Conservation (phyloP, 2,113 vertebrate genomes). For the Myotis lucifugus region DNA sequence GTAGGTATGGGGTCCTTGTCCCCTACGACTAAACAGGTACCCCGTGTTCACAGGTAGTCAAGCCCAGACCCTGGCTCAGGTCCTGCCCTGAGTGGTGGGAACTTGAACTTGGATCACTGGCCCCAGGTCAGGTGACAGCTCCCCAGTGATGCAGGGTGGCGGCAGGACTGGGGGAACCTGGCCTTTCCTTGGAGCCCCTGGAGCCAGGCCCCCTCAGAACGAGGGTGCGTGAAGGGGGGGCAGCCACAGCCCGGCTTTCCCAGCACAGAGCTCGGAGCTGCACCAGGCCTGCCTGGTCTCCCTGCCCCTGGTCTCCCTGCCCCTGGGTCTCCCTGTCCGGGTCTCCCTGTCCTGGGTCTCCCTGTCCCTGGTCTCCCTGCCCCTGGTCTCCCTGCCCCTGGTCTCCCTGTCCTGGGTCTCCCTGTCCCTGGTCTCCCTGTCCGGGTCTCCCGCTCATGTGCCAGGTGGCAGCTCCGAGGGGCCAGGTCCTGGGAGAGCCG, state of each 20-base stretch:
- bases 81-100: fast-evolving
- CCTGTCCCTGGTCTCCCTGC: too few species aligned
- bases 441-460: too few species aligned
- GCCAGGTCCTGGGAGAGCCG: too few species aligned
- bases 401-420: not conserved
- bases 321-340: too few species aligned
- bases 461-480: too few species aligned
- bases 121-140: not conserved
- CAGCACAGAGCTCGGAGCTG: not conserved
- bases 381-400: too few species aligned
- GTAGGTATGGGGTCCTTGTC: fast-evolving
- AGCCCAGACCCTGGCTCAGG: not conserved
- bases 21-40: not conserved
- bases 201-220: not conserved
- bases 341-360: not conserved
- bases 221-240: not conserved
- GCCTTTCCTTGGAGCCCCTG: not conserved
- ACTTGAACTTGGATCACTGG: not conserved
- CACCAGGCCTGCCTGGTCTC: fast-evolving
- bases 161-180: too few species aligned
- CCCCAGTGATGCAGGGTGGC: not conserved
- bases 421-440: too few species aligned
- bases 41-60: too few species aligned
- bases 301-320: too few species aligned
- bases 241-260: not conserved